These are phyloP conservation scores for Etheostoma spectabile DNA, from an alignment of 2,113 vertebrate genomes.

Conservation along the genomic window DNA sequence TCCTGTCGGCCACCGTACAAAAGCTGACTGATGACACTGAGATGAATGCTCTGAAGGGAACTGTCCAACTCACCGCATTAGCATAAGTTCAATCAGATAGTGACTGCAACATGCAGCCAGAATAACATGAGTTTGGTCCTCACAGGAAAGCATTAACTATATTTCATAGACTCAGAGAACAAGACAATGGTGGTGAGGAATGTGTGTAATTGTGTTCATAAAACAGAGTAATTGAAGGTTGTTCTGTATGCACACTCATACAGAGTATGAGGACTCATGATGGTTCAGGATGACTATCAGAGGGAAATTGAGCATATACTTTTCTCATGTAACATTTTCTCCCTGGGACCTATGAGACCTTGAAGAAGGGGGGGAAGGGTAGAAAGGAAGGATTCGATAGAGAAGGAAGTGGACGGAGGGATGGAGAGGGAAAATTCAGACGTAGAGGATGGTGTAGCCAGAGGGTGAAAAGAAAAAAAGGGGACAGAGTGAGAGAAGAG, in stretches of 20 bases:
- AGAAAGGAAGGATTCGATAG: background rate
- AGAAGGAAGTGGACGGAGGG: background rate
- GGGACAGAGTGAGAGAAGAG: background rate
- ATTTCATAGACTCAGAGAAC: background rate
- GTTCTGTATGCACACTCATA: background rate
- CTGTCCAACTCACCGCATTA: no score
- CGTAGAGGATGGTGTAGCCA: background rate
- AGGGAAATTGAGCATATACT: conserved; percentile 31
- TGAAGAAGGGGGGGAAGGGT: conserved; percentile 7
- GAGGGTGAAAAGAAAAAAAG: background rate
- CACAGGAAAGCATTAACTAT: background rate
- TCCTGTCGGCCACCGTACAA: no score
- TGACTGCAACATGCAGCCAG: background rate
- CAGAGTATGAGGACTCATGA: conserved; percentile 27
- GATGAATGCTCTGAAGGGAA: no score
- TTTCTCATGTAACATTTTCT: conserved; percentile 1
- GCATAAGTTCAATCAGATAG: background rate
- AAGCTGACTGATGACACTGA: no score
- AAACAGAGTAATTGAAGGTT: background rate
- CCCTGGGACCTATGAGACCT: conserved; percentile 46
- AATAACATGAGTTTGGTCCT: background rate
- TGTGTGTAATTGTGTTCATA: background rate
- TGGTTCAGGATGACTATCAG: conserved; percentile 39
- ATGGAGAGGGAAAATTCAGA: conserved; percentile 13
- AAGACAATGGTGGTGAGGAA: background rate